phyloP scores from a whole-genome alignment of 2,797 vertebrate species.

The Megaceryle alcyon region DNA sequence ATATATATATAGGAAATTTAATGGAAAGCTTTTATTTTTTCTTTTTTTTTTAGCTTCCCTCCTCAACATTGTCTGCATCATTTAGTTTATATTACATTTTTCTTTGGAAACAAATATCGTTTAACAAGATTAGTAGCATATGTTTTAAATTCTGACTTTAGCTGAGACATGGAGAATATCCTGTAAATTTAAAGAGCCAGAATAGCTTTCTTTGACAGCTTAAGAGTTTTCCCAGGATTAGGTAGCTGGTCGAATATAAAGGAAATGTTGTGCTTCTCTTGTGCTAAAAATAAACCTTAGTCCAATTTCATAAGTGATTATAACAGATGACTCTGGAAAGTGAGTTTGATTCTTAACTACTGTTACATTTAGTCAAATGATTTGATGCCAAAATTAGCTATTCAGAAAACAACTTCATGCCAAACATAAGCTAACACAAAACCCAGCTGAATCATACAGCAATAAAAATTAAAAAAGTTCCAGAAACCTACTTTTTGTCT shows the following conservation, averaged over 20 bases:
- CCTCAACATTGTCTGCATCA: neutral
- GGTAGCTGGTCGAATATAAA: neutral
- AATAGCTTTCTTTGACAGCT: slow-evolving; percentile 11
- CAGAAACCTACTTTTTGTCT: slow-evolving; percentile 87
- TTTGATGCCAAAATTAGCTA: neutral
- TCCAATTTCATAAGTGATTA: neutral
- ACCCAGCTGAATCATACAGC: neutral
- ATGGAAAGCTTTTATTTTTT: neutral
- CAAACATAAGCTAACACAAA: neutral
- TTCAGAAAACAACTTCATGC: neutral
- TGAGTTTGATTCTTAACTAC: neutral
- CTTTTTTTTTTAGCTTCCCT: neutral
- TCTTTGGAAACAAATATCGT: neutral
- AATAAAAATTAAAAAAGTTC: neutral
- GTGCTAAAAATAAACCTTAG: slow-evolving; percentile 34
- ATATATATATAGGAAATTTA: neutral
- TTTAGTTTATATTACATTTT: neutral
- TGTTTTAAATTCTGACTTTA: neutral
- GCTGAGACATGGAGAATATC: too few relatives aligned
- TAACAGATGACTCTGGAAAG: neutral
- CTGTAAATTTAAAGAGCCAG: neutral
- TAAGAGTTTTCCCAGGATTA: slow-evolving; percentile 17
- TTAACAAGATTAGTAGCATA: neutral
- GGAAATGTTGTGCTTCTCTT: neutral
- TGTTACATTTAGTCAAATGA: slow-evolving; percentile 14